Evolutionary conservation across 1,140 invertebrate species (phyloP), one percentile per base, ranked within the genome.

Genomic region (Aphis craccivora): DNA sequence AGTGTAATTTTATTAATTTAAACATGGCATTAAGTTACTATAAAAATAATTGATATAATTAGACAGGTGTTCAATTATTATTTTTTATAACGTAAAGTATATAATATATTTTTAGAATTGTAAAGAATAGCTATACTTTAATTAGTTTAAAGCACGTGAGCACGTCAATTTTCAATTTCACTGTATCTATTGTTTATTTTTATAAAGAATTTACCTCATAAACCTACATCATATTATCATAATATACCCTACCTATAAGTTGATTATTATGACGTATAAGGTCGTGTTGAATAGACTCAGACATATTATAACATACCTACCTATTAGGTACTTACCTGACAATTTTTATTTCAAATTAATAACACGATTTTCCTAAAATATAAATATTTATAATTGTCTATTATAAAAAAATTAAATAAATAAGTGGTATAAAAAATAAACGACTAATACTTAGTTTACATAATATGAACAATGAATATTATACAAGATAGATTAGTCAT

Each of bases 1-100:
- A 18, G 14, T 76, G 30, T n/a, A 76, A 51, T n/a, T n/a, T 76
- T n/a, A 76, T 76, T 76, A 76, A 76, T 76, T 76, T 76, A 67
- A 5, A n/a, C 60, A 67, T 43, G 4, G 45, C 8, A 37, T 35
- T 22, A 48, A 51, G 35, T n/a, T 7, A 25, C n/a, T 53, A 53
- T 89, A 55, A 25, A 89, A 55, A 89, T 37, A 89, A 55, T 89
- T 37, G 35, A 55, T 25, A 4, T 11, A 55, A 89, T 89, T 55
- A 22, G 8, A 89, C 48, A 89, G 35, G 35, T 89, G 88, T 89
- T 55, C 14, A 53, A 30, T 89, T 53, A 89, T 89, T 89, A 53
- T 37, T 18, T 87, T 45, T 37, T 23, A 53, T 37, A 37, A 1
- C 3, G 2, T 89, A 5, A 55, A 14, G 7, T 55, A 2, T 55